Percentiles rank a stretch among this genome's conserved stretches.
These are phyloP conservation scores for Lerista edwardsae DNA, from an alignment of 2,797 vertebrate species.

Conservation along the genomic window DNA sequence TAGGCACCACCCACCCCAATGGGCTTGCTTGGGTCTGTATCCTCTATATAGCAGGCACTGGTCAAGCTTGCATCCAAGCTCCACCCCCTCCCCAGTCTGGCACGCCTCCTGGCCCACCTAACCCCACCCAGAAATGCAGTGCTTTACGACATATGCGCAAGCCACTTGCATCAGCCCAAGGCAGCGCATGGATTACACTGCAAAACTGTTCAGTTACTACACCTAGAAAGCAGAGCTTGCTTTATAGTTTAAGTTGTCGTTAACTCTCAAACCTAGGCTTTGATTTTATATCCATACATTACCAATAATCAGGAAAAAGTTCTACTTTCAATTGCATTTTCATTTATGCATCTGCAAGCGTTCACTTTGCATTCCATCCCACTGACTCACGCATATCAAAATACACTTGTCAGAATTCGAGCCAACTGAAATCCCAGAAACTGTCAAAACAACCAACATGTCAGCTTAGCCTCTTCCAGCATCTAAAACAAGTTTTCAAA, in stretches of 20 bases:
- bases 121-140: no score
- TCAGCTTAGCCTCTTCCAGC: not conserved
- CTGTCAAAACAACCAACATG: slow-evolving; percentile 18
- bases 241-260: slow-evolving; percentile 33
- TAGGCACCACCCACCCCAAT: no score
- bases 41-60: no score
- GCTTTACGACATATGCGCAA: no score
- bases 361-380: not conserved
- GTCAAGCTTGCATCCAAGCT: no score
- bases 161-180: no score
- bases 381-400: slow-evolving; percentile 32
- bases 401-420: slow-evolving; percentile 29
- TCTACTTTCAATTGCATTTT: slow-evolving; percentile 40
- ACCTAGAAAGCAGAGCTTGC: slow-evolving; percentile 29
- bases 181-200: no score
- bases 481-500: slow-evolving; percentile 33
- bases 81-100: no score
- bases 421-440: slow-evolving; percentile 26
- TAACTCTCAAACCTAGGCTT: slow-evolving; percentile 48
- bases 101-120: no score
- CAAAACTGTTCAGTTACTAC: slow-evolving; percentile 30
- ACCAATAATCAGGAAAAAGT: slow-evolving; percentile 25
- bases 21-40: no score
- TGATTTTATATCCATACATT: slow-evolving; percentile 30
- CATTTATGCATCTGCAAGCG: slow-evolving; percentile 44